Conservation (phyloP, 2,113 vertebrate species). For the Pelobates fuscus region DNA sequence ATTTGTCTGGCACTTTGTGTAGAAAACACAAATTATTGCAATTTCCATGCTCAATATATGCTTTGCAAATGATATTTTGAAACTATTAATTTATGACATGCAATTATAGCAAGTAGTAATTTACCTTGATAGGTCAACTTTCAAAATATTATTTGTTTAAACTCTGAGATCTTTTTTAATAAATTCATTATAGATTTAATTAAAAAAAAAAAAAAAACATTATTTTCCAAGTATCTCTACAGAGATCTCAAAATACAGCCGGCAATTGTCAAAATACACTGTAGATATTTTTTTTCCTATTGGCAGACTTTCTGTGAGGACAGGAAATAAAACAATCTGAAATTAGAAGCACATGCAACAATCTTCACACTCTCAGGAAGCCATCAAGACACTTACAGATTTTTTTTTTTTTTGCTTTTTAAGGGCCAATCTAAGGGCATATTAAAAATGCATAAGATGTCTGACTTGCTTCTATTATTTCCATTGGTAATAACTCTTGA, state of each 20-base stretch:
- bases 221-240: too few relatives aligned
- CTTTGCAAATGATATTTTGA: too few relatives aligned
- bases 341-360: conserved; percentile 29
- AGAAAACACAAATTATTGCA: too few relatives aligned
- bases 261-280: background rate
- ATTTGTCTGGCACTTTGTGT: too few relatives aligned
- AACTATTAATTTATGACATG: background rate
- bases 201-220: too few relatives aligned
- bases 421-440: conserved; percentile 33
- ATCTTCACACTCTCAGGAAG: conserved; percentile 32
- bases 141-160: background rate
- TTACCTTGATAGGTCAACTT: background rate
- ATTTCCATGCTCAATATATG: too few relatives aligned
- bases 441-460: conserved; percentile 46
- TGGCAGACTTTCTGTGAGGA: background rate
- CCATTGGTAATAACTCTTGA: conserved; percentile 36
- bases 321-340: conserved; percentile 7
- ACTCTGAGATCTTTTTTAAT: background rate
- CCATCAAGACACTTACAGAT: conserved; percentile 15
- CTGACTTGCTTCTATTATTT: conserved; percentile 40
- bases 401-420: conserved; percentile 19
- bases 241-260: background rate
- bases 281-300: background rate
- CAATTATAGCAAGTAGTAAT: conserved; percentile 2
- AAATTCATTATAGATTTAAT: background rate